These are phyloP conservation scores for Tolypeutes matacus DNA, from an alignment of 2,797 vertebrate genomes.

Conservation along the genomic window DNA sequence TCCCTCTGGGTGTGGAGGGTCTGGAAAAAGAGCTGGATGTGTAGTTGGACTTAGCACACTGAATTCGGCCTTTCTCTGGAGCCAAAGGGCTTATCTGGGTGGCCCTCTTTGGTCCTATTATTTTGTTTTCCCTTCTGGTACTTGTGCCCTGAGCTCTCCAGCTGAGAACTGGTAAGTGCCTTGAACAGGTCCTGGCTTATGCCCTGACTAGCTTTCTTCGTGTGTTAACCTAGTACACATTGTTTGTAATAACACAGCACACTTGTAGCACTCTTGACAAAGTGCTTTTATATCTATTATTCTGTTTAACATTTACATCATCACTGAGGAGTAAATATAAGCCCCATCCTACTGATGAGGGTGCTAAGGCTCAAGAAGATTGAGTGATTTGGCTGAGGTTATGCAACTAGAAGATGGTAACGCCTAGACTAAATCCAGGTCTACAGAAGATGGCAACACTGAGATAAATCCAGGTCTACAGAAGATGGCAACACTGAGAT, in stretches of 20 bases:
- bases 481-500: too few species aligned
- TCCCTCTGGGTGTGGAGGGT: neutral
- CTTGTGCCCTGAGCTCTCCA: neutral
- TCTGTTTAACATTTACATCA: neutral
- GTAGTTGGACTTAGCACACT: neutral
- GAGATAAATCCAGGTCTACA: too few species aligned
- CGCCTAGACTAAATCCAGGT: neutral
- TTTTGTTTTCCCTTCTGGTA: neutral
- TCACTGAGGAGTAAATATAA: neutral
- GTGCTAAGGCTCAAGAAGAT: neutral
- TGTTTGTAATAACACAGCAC: neutral
- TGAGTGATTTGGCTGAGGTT: neutral
- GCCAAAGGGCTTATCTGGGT: neutral
- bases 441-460: too few species aligned
- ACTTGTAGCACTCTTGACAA: neutral
- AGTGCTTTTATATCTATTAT: neutral
- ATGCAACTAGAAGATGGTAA: neutral
- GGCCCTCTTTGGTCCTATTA: neutral
- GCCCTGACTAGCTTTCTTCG: neutral
- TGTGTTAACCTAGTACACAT: neutral
- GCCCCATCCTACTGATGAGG: neutral
- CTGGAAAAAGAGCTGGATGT: neutral
- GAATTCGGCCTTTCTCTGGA: neutral
- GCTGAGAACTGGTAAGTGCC: neutral
- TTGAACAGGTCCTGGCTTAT: neutral